Conservation (phyloP, 2,113 vertebrate genomes). For the Sturnira hondurensis region DNA sequence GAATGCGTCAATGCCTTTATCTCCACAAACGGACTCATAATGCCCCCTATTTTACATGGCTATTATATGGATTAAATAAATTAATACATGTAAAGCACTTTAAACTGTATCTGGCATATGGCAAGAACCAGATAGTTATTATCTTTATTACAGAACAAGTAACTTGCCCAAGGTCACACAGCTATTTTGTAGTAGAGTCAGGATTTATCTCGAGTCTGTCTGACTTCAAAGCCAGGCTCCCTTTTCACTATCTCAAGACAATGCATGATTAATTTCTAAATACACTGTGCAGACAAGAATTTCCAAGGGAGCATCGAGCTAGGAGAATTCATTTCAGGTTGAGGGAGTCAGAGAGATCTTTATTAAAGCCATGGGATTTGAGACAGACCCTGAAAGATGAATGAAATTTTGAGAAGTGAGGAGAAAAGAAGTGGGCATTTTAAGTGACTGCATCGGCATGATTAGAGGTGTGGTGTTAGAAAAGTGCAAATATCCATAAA, state of each 20-base stretch:
- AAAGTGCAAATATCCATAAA: background rate
- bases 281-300: conserved; percentile 1
- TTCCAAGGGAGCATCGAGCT: background rate
- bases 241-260: conserved; percentile 14
- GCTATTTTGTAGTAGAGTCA: background rate
- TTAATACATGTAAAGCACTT: background rate
- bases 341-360: background rate
- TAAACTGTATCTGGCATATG: background rate
- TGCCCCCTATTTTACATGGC: background rate
- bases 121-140: background rate
- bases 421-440: background rate
- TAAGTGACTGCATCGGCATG: background rate
- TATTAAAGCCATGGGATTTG: conserved; percentile 38
- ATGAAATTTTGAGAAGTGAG: conserved; percentile 11
- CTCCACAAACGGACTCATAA: background rate
- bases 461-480: background rate
- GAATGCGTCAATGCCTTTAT: background rate
- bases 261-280: conserved; percentile 55
- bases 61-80: background rate
- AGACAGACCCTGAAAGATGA: background rate
- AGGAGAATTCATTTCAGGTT: conserved; percentile 32
- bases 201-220: background rate
- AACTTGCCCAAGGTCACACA: background rate
- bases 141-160: background rate
- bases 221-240: background rate